These are phyloP conservation scores for Zoanthus sociatus DNA, from an alignment of 92 coral and sea anemone genomes.

Conservation along the genomic window DNA sequence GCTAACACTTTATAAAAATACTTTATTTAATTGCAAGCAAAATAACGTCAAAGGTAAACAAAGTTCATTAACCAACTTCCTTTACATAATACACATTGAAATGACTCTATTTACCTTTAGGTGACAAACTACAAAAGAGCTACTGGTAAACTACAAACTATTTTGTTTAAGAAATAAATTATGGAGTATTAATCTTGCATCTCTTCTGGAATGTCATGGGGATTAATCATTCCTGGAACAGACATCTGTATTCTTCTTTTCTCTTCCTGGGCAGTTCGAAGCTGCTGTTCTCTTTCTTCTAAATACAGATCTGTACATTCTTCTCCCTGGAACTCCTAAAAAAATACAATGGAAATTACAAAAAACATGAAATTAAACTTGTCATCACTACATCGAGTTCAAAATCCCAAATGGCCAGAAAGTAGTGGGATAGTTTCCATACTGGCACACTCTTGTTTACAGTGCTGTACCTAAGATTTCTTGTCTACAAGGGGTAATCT, in stretches of 20 bases:
- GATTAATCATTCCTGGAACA: constrained; percentile 97
- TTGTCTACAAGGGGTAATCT: too few relatives aligned
- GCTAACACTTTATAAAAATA: constrained; percentile 36
- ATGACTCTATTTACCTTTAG: constrained; percentile 16
- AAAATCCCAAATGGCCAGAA: background rate
- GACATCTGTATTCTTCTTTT: constrained; percentile 91
- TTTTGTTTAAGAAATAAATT: constrained; percentile 15
- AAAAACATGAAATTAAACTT: background rate
- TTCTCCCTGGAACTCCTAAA: constrained; percentile 92
- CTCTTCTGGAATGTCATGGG: constrained; percentile 99
- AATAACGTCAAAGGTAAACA: constrained; percentile 20
- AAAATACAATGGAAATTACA: too few relatives aligned
- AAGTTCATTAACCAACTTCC: background rate
- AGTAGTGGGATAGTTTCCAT: too few relatives aligned
- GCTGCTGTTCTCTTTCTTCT: constrained; percentile 90
- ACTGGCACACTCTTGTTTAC: too few relatives aligned
- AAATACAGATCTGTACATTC: constrained; percentile 88
- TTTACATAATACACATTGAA: background rate
- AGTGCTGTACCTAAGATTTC: too few relatives aligned
- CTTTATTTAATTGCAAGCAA: constrained; percentile 37
- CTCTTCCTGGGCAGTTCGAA: constrained; percentile 91
- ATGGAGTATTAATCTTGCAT: constrained; percentile 89
- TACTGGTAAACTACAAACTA: constrained; percentile 20
- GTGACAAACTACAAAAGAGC: constrained; percentile 46
- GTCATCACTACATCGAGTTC: background rate